Evolutionary conservation across 2,888 invertebrate genomes (phyloP), one percentile per base, ranked within the genome.

Genomic region (Drosophila falleni): DNA sequence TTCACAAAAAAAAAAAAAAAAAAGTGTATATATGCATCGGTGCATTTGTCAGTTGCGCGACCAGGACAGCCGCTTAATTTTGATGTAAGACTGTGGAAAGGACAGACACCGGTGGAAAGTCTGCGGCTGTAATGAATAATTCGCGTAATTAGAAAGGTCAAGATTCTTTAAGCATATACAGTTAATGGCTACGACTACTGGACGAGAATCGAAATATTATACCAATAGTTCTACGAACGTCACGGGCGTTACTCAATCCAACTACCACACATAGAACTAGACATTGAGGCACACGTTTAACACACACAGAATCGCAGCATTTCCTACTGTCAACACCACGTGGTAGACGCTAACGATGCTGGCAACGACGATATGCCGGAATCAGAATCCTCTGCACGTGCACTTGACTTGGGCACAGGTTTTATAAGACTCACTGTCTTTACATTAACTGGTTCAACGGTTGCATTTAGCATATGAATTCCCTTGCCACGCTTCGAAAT

Each of bases 361-460:
- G 67, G 26, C 85, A 87, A 35, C n/a, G 88, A 87, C 31, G 79
- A 81, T 53, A 83, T 87, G 31, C 84, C 84, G 13, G 84, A 84
- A 37, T 84, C 84, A 35, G 59, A 61, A 62, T 84, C 84, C 26
- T 71, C 69, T 19, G 71, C 55, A 37, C 79, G 54, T 42, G 39
- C 62, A 29, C 26, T 46, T 37, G 71, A 47, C 60, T 76, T 85
- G 39, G 88, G 79, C 58, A 85, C 72, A 26, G 89, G 66, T 54
- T 71, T 47, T 19, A 85, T 69, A 41, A 89, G 73, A 15, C 73
- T 71, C 39, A 75, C 72, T 37, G 73, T 60, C 60, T 87, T 82
- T 35, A 71, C 69, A 60, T 70, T 72, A 39, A 63, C 35, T 61
- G 49, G 5, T 39, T 29, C n/a, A 42, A 41, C 1, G 15, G 3